Evolutionary conservation across 1,140 invertebrate species (phyloP), one percentile per base, ranked within the genome.

Genomic region (Papilio polyxenes): DNA sequence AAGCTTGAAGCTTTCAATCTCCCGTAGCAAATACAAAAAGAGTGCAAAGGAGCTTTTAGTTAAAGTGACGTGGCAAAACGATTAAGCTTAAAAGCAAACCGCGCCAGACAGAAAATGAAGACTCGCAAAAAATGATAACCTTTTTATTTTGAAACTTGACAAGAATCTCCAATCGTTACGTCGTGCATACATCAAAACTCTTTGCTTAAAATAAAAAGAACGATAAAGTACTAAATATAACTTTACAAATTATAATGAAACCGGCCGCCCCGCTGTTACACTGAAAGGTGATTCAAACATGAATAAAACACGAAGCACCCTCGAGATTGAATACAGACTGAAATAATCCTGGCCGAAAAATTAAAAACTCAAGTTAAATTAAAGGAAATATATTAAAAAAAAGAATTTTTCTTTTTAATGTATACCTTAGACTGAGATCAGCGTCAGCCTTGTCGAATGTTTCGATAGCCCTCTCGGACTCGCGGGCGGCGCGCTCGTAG

Each of bases 401-500:
- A 44, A 44, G 4, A 44, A 4, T 44, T 44, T 44, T 44, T 44
- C 15, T 23, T 76, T 11, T 10, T 9, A 75, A 76, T 49, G 20
- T 77, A 10, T 82, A 89, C 81, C 98, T 99, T 81, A 99, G 95
- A 96, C 99, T 98, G 40, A 98, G 96, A 95, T 99, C 98, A 49
- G 98, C 98, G 93, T 99, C 98, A 13, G 98, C 98, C 92, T 97
- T 97, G 90, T 98, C 97, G 95, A 98, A 99, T 90, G 97, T 97
- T 75, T 99, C 98, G 72, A 98, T 95, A 0, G 98, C 98, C 90
- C 98, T 97, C 90, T 99, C 98, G 85, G 98, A 97, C 87, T 99
- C 98, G 85, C 97, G 96, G 89, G 97, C 98, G 13, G 98, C 97
- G 90, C 98, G 98, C 91, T 99, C 99, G 95, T 99, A 99, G 75